phyloP scores from a whole-genome alignment of 2,113 vertebrate species.

The Hirundichthys speculiger region DNA sequence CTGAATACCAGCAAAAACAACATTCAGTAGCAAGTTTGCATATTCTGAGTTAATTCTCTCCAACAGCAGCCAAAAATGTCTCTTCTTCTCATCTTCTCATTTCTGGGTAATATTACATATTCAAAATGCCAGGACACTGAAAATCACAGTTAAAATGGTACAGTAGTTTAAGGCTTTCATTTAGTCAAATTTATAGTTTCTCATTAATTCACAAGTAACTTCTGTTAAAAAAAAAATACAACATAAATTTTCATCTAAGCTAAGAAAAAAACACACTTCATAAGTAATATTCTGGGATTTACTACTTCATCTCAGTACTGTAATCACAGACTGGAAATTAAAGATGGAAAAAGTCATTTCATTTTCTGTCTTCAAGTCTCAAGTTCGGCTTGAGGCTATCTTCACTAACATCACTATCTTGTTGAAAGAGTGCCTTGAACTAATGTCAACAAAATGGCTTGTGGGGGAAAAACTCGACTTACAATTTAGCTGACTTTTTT shows the following conservation, averaged over 20 bases:
- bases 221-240: constrained; percentile 1
- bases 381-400: too few species aligned
- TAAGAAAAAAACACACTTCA: constrained; percentile 26
- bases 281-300: constrained; percentile 19
- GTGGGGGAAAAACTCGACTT: too few species aligned
- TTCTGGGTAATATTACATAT: constrained; percentile 31
- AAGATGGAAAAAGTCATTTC: too few species aligned
- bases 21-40: constrained; percentile 36
- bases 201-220: constrained; percentile 32
- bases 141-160: constrained; percentile 42
- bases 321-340: neutral
- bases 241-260: neutral
- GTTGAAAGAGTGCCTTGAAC: too few species aligned
- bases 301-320: constrained; percentile 26
- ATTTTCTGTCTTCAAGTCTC: too few species aligned
- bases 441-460: too few species aligned
- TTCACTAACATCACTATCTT: too few species aligned
- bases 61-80: neutral
- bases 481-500: too few species aligned
- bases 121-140: constrained; percentile 47
- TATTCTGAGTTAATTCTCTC: constrained; percentile 14
- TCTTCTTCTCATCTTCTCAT: neutral
- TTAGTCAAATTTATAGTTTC: constrained; percentile 26
- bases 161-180: constrained; percentile 61
- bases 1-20: constrained; percentile 16